A percentile compares a stretch with the other conserved stretches of the same genome.
Conservation (phyloP, 2,797 vertebrate genomes). For the Propithecus perrieri region DNA sequence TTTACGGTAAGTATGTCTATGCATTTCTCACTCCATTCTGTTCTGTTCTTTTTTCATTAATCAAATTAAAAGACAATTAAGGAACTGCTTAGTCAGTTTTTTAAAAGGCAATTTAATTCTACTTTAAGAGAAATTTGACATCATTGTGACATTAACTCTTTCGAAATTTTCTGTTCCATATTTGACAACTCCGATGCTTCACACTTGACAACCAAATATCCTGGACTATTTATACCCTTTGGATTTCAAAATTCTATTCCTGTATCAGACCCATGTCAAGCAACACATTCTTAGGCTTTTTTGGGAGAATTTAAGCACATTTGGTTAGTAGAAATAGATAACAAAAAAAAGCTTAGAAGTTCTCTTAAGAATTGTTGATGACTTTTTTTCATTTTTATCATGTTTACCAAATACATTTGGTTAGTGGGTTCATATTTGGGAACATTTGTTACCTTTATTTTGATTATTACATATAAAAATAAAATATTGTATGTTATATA, state of each 20-base stretch:
- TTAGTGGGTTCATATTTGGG: neutral
- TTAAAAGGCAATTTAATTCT: neutral
- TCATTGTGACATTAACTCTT: neutral
- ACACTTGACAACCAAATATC: neutral
- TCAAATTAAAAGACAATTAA: neutral
- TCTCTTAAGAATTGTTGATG: neutral
- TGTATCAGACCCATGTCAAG: neutral
- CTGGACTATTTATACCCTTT: neutral
- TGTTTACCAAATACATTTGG: neutral
- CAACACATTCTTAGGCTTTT: neutral
- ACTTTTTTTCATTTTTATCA: slow-evolving; percentile 17
- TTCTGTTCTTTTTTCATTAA: neutral
- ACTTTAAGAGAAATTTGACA: neutral
- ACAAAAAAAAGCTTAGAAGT: neutral
- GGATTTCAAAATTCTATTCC: neutral
- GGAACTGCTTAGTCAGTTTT: neutral
- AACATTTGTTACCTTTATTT: neutral
- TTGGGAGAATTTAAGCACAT: neutral
- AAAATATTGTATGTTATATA: neutral
- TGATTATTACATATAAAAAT: neutral
- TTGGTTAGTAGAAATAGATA: neutral
- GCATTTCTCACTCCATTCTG: neutral
- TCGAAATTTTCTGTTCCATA: neutral
- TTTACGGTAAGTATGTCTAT: neutral
- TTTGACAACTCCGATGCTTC: neutral